Evolutionary conservation across 2,797 vertebrate genomes (phyloP).

Genomic region (Phoebastria nigripes): DNA sequence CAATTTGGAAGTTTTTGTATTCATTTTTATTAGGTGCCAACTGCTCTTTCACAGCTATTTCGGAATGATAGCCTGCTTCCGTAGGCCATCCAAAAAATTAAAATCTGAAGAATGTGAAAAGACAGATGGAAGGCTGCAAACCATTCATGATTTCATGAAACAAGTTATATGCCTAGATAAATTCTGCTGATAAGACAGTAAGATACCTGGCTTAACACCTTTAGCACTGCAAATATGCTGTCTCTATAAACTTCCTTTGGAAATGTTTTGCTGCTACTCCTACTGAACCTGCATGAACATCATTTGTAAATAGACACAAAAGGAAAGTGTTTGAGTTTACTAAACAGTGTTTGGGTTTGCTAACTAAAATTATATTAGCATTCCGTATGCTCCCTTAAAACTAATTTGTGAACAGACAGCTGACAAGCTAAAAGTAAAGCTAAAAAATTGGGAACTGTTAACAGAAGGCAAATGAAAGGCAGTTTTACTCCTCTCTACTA

Average conservation of each 20-base stretch:
- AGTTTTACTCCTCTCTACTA: not conserved
- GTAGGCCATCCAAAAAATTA: not conserved
- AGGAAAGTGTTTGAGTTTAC: not conserved
- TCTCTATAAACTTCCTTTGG: not conserved
- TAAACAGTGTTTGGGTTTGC: not conserved
- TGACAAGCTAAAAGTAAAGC: not conserved
- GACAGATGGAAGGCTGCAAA: not conserved
- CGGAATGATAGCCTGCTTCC: not conserved
- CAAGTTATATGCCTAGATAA: not conserved
- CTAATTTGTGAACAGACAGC: not conserved
- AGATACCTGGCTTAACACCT: not conserved
- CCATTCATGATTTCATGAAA: not conserved
- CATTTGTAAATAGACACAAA: not conserved
- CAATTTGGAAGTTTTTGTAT: not conserved
- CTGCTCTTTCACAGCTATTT: not conserved
- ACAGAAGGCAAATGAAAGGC: not conserved
- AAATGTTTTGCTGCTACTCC: not conserved
- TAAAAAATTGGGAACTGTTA: not conserved
- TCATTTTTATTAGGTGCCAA: not conserved
- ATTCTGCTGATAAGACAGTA: not conserved
- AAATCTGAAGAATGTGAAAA: not conserved
- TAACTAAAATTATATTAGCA: not conserved
- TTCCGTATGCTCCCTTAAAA: not conserved
- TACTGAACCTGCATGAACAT: not conserved
- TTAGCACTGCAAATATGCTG: not conserved